Conservation (phyloP, 2,888 invertebrate genomes). For the Gymnoscelis rufifasciata region DNA sequence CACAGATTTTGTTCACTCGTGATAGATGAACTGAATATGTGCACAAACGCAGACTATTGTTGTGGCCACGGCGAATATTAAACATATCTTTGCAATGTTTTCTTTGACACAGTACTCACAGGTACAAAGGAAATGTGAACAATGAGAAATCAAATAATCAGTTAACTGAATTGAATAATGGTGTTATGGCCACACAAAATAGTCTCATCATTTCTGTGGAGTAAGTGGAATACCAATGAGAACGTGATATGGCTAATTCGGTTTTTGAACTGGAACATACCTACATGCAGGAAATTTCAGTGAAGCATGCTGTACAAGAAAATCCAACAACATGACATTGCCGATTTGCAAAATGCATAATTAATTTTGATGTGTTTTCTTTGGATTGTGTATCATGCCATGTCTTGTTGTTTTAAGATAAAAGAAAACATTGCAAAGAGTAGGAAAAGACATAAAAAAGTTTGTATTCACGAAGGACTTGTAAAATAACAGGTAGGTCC, state of each 20-base stretch:
- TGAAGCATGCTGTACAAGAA: conserved; percentile 53
- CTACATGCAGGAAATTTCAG: conserved; percentile 48
- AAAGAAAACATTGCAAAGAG: conserved; percentile 79
- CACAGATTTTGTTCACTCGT: conserved; percentile 79
- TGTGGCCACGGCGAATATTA: conserved; percentile 50
- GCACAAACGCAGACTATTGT: conserved; percentile 74
- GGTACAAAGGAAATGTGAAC: conserved; percentile 18
- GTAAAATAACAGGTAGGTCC: conserved; percentile 5
- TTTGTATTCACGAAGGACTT: conserved; percentile 34
- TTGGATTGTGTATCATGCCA: conserved; percentile 37
- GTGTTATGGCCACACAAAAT: conserved; percentile 69
- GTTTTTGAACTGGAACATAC: conserved; percentile 34
- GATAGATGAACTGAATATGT: conserved; percentile 68
- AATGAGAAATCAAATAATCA: conserved; percentile 18
- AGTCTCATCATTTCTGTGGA: conserved; percentile 52
- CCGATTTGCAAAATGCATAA: conserved; percentile 26
- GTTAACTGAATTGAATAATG: conserved; percentile 30
- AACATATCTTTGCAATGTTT: conserved; percentile 72
- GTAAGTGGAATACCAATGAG: conserved; percentile 41
- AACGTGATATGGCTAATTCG: conserved; percentile 45
- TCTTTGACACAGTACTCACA: conserved; percentile 35
- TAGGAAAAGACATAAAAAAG: conserved; percentile 37
- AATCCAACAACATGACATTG: conserved; percentile 48
- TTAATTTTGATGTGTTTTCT: conserved; percentile 24
- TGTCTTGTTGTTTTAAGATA: conserved; percentile 45